Conservation (phyloP, 2,888 invertebrate genomes). For the Hirudinaria manillensis region DNA sequence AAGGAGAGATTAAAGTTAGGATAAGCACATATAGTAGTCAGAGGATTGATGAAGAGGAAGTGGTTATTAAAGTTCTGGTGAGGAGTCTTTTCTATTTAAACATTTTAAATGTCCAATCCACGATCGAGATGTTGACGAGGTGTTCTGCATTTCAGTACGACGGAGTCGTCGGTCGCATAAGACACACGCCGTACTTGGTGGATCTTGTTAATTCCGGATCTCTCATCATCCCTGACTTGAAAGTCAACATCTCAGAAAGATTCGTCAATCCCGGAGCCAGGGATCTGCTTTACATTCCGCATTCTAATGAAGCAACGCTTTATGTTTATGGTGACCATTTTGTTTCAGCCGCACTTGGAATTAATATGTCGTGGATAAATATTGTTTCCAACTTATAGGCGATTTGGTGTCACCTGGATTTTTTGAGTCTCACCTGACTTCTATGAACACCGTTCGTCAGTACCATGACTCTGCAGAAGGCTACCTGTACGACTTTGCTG, state of each 20-base stretch:
- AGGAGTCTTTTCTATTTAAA: neutral
- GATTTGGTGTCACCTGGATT: slow-evolving; percentile 59
- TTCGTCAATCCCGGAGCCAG: slow-evolving; percentile 82
- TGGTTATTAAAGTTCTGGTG: slow-evolving; percentile 36
- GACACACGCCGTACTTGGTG: slow-evolving; percentile 82
- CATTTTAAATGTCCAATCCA: neutral
- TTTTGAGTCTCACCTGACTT: slow-evolving; percentile 53
- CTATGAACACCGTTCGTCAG: slow-evolving; percentile 53
- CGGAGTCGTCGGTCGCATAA: slow-evolving; percentile 75
- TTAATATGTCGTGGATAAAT: neutral
- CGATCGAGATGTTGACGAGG: neutral
- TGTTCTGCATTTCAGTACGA: slow-evolving; percentile 57
- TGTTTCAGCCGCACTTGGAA: neutral
- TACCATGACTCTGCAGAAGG: slow-evolving; percentile 70
- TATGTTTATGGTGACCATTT: slow-evolving; percentile 33
- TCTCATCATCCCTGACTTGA: slow-evolving; percentile 87
- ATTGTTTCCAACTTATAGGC: slow-evolving; percentile 48
- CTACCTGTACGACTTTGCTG: slow-evolving; percentile 91
- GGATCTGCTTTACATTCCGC: slow-evolving; percentile 84
- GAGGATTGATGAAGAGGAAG: slow-evolving; percentile 36
- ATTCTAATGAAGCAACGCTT: slow-evolving; percentile 68
- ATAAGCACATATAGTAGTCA: slow-evolving; percentile 38
- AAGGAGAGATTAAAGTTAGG: slow-evolving; percentile 35
- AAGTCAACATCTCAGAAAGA: slow-evolving; percentile 87
- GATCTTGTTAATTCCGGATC: slow-evolving; percentile 75